Conservation (phyloP, 2,113 vertebrate species). For the Rhinoderma darwinii region DNA sequence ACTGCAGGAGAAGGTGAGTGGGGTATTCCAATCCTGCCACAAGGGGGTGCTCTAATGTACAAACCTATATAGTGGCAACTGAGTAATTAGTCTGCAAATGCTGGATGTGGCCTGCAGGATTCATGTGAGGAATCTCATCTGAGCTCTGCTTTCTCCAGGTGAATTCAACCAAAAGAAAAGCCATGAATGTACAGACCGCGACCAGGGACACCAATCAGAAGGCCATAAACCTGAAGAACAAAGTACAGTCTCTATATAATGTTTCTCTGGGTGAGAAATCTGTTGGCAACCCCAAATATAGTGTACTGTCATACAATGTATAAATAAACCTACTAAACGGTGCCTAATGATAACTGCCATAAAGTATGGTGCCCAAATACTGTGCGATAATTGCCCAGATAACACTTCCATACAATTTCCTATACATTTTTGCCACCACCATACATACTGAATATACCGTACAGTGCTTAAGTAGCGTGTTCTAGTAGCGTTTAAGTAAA, state of each 20-base stretch:
- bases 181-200: conserved; percentile 61
- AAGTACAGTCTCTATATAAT: conserved; percentile 71
- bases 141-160: conserved; percentile 69
- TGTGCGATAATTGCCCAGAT: too few relatives aligned
- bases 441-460: too few relatives aligned
- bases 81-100: background rate
- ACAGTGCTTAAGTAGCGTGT: too few relatives aligned
- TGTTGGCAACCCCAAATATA: background rate
- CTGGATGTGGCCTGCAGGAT: background rate
- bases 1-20: conserved; percentile 78
- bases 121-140: background rate
- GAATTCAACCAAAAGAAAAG: conserved; percentile 65
- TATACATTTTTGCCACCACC: too few relatives aligned
- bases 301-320: background rate
- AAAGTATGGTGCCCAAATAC: too few relatives aligned
- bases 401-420: too few relatives aligned
- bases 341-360: too few relatives aligned
- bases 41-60: background rate
- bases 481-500: too few relatives aligned
- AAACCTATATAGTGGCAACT: background rate
- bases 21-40: background rate
- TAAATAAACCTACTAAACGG: background rate
- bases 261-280: conserved; percentile 66
- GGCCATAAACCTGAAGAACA: conserved; percentile 73
- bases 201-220: conserved; percentile 69